A percentile compares a stretch with the other conserved stretches of the same genome.
These are phyloP conservation scores for Papilio elwesi DNA, from an alignment of 2,888 invertebrate species.

Conservation along the genomic window DNA sequence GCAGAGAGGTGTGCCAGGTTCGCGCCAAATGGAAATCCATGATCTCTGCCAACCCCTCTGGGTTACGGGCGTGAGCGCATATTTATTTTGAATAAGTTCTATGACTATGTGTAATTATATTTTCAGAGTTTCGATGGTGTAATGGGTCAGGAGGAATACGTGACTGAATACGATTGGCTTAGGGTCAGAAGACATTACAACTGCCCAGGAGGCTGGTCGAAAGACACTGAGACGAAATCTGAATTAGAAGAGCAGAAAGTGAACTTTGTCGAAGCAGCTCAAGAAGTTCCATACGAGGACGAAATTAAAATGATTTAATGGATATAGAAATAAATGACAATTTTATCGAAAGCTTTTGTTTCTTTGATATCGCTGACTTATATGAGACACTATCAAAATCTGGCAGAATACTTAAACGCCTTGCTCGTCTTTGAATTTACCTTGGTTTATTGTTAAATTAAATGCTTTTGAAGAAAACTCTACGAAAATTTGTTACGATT, in stretches of 20 bases:
- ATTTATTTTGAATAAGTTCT: too few relatives aligned
- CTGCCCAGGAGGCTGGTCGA: conserved; percentile 70
- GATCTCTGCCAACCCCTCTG: too few relatives aligned
- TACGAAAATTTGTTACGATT: too few relatives aligned
- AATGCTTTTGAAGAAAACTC: too few relatives aligned
- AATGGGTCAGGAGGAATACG: conserved; percentile 76
- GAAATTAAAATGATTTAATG: background rate
- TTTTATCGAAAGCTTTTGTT: background rate
- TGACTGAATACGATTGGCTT: conserved; percentile 76
- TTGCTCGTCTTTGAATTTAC: too few relatives aligned
- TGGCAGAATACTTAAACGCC: too few relatives aligned
- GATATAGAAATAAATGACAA: background rate
- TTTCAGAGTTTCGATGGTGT: conserved; percentile 67
- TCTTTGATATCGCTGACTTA: background rate
- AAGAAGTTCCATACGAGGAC: conserved; percentile 13
- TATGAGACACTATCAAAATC: background rate
- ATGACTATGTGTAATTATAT: background rate
- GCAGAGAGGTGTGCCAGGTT: too few relatives aligned
- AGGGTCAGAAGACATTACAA: conserved; percentile 78
- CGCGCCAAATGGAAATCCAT: too few relatives aligned
- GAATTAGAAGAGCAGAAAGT: conserved; percentile 4
- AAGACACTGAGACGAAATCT: background rate
- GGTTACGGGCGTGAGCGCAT: too few relatives aligned
- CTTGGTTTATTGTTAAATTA: too few relatives aligned
- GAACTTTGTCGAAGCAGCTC: conserved; percentile 8